Evolutionary conservation across 30 jellyfish, hydroid and myxozoan species (phyloP), one percentile per base, ranked within the genome.

Genomic region (Aurelia sp.): DNA sequence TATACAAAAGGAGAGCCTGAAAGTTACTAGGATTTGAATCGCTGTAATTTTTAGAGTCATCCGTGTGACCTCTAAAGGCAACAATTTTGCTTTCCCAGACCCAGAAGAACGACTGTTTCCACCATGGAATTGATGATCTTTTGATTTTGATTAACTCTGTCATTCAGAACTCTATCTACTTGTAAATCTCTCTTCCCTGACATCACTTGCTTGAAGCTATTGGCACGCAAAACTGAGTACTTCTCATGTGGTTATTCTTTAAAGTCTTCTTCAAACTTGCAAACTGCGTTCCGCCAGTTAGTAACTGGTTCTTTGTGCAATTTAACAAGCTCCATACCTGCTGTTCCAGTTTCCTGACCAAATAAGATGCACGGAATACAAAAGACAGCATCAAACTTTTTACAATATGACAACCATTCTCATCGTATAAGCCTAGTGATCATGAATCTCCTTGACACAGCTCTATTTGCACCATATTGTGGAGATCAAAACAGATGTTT

Each of bases 281-380:
- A 21, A 11, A 70, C 68, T 12, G 82, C 68, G 21, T 21, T 70
- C 21, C 30, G 82, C 82, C 82, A 70, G 82, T 70, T 70, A 70
- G 11, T 30, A 12, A 70, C 13, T 38, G 68, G 82, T 38, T 70
- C 82, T n/a, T 70, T 70, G 72, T 21, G 30, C 68, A 70, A 70
- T 70, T 70, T 70, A 21, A 12, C 17, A 8, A 70, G 21, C 47
- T 48, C n/a, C 13, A 24, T 18, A 9, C 82, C 65, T 8, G 8
- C 13, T 8, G 8, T 12, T 70, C 82, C 21, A 38, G 70, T 12
- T 22, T 70, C 70, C 11, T 70, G 82, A 9, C 89, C 90, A 80
- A 80, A 61, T 17, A 80, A 50, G 22, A 80, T 88, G 48, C 90
- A 80, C n/a, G 89, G 76, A n/a, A 80, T 13, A 80, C 90, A 80